phyloP scores from a whole-genome alignment of 2,797 vertebrate genomes.

The Lerista edwardsae region DNA sequence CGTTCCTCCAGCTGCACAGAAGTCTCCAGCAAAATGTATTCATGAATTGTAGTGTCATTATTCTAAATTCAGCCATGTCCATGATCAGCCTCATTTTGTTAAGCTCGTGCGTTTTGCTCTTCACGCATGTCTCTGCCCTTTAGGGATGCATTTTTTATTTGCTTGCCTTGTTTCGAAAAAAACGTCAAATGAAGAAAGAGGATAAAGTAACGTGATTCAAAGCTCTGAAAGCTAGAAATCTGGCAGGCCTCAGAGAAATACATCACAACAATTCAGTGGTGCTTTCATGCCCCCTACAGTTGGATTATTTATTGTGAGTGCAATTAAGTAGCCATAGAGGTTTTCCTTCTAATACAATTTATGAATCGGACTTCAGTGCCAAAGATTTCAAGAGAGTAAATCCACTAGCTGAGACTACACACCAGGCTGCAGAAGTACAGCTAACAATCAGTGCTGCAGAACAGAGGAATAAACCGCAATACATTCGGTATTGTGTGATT shows the following conservation, averaged over 20 bases:
- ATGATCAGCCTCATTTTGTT: background rate
- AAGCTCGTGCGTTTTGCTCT: background rate
- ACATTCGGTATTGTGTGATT: background rate
- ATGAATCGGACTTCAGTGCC: background rate
- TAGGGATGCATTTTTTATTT: background rate
- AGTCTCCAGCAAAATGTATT: too few species aligned
- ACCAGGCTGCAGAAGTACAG: background rate
- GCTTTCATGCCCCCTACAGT: conserved; percentile 70
- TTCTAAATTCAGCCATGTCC: background rate
- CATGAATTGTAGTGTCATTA: background rate
- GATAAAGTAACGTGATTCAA: background rate
- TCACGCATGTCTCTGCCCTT: background rate
- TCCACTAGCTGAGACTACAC: background rate
- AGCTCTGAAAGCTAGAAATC: background rate
- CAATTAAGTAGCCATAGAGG: background rate
- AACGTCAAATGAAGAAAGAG: background rate
- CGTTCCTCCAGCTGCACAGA: background rate
- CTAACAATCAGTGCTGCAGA: background rate
- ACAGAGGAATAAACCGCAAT: background rate
- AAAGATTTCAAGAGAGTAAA: conserved; percentile 22
- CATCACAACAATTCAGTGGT: conserved; percentile 44
- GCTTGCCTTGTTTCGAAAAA: background rate
- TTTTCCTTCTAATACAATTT: background rate
- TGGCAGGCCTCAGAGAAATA: background rate
- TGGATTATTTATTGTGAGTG: conserved; percentile 34